phyloP scores from a whole-genome alignment of 2,113 vertebrate species.

The Macaca nemestrina region DNA sequence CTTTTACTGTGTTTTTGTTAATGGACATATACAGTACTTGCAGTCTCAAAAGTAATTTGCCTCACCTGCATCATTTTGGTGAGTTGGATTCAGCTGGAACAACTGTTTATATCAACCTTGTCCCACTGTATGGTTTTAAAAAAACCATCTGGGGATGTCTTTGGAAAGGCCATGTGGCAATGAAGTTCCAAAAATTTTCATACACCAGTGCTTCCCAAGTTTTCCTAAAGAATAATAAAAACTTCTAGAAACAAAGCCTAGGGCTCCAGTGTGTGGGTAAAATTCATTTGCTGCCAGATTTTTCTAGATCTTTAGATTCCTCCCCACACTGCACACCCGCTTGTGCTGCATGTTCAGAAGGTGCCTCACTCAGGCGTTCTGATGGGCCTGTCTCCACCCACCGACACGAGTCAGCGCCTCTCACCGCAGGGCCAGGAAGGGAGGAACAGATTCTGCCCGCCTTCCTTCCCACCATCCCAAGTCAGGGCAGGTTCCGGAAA shows the following conservation, averaged over 20 bases:
- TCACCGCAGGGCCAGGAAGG: not conserved
- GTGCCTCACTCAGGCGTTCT: not conserved
- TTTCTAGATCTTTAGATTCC: not conserved
- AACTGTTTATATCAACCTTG: not conserved
- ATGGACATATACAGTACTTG: not conserved
- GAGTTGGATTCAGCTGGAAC: not conserved
- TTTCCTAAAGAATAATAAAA: not conserved
- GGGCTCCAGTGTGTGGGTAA: not conserved
- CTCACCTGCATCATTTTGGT: not conserved
- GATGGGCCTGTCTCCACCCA: constrained; percentile 59
- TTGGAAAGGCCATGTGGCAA: not conserved
- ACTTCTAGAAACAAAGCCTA: not conserved
- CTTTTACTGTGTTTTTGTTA: constrained; percentile 30
- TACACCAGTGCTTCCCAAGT: not conserved
- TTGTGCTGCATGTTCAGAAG: not conserved
- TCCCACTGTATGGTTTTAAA: not conserved
- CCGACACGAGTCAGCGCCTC: not conserved
- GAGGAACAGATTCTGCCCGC: not conserved
- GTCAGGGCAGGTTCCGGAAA: not conserved
- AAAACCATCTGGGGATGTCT: not conserved
- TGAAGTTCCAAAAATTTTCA: not conserved
- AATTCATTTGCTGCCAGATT: not conserved
- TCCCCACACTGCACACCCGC: not conserved
- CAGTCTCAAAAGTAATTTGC: not conserved
- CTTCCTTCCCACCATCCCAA: not conserved